Conservation (phyloP, 2,888 invertebrate species). For the Nebria brevicollis region DNA sequence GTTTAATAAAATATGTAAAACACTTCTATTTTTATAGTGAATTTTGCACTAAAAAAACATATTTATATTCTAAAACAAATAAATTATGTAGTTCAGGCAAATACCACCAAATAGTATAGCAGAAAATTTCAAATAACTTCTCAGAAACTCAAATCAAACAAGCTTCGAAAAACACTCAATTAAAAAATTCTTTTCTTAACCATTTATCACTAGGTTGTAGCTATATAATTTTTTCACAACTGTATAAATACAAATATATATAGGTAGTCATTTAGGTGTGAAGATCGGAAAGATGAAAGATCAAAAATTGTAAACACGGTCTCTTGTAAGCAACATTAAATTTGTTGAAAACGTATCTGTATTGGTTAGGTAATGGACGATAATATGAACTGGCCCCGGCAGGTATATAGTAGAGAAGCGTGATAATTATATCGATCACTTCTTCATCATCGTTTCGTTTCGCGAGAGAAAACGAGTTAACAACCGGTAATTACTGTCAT, state of each 20-base stretch:
- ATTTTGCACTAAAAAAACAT: neutral
- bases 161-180: conserved; percentile 23
- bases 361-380: neutral
- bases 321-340: neutral
- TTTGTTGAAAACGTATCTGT: neutral
- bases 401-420: conserved; percentile 24
- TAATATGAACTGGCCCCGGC: neutral
- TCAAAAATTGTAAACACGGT: conserved; percentile 4
- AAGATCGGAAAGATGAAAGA: conserved; percentile 17
- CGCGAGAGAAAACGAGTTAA: conserved; percentile 37
- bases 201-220: conserved; percentile 15
- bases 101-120: neutral
- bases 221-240: conserved; percentile 31
- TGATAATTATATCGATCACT: conserved; percentile 40
- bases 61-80: conserved; percentile 13
- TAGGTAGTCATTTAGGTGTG: conserved; percentile 40
- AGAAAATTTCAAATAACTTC: neutral
- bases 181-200: conserved; percentile 11
- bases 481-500: conserved; percentile 42
- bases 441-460: conserved; percentile 19
- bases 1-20: no score
- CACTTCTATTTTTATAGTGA: no score
- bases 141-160: conserved; percentile 6
- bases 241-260: conserved; percentile 34
- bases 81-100: neutral